Percentiles rank a stretch among this genome's conserved stretches.
These are phyloP conservation scores for Eufriesea mexicana DNA, from an alignment of 1,140 invertebrate genomes.

Conservation along the genomic window DNA sequence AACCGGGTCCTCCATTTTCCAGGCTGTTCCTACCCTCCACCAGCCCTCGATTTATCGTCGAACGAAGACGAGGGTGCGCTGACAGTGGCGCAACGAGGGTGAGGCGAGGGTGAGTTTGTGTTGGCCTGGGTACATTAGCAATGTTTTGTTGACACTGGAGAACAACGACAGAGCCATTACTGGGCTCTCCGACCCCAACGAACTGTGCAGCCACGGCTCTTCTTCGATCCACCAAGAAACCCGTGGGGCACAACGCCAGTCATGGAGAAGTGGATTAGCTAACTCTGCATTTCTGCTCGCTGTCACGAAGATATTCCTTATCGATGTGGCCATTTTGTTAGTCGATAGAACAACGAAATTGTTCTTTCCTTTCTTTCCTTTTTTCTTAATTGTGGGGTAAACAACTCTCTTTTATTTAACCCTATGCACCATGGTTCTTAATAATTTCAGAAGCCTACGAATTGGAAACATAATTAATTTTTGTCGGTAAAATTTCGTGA, in stretches of 20 bases:
- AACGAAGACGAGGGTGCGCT: conserved; percentile 47
- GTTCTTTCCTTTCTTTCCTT: too few species aligned
- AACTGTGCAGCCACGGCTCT: conserved; percentile 38
- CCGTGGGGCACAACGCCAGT: background rate
- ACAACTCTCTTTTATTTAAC: too few species aligned
- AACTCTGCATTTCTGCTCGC: background rate
- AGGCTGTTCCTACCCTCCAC: background rate
- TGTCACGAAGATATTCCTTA: background rate
- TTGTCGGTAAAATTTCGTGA: too few species aligned
- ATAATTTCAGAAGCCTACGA: too few species aligned
- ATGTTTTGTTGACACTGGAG: conserved; percentile 79
- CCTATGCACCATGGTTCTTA: too few species aligned
- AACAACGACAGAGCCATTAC: conserved; percentile 73
- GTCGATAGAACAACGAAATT: background rate
- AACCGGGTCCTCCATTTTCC: conserved; percentile 26
- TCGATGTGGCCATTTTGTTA: background rate
- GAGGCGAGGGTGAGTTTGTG: conserved; percentile 61
- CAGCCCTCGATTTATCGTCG: conserved; percentile 45
- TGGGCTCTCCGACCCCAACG: conserved; percentile 52
- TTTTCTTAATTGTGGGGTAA: too few species aligned
- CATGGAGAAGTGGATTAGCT: conserved; percentile 16
- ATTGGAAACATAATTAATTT: too few species aligned
- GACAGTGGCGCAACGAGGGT: conserved; percentile 40
- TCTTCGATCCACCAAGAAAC: conserved; percentile 59
- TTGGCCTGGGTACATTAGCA: conserved; percentile 72